Evolutionary conservation across 2,797 vertebrate genomes (phyloP), one percentile per base, ranked within the genome.

Genomic region (Brachyalestes nurse): DNA sequence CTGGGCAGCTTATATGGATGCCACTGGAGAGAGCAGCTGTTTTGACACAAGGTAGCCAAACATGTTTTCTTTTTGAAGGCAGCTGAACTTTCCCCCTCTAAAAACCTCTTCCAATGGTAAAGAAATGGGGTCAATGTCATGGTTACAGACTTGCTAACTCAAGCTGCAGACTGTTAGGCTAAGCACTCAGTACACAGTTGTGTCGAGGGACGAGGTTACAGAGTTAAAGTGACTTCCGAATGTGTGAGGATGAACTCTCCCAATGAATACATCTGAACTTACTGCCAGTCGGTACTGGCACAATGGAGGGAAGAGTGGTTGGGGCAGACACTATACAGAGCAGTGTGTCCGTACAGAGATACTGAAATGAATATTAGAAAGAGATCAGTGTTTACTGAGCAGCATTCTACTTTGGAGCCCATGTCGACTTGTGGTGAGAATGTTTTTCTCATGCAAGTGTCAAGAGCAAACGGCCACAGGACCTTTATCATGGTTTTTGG

Each of bases 401-500:
- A 67, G 65, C 65, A 21, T 42, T 21, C 40, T 21, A 67, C 62
- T 65, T 40, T 17, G 9, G 40, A 67, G 65, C 5, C 40, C 40
- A 5, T 42, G 65, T 7, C 17, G 21, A 42, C 17, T 21, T 67
- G 65, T 5, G 19, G 65, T 21, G 65, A 45, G 65, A 40, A 67
- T 67, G 65, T 67, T 67, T 67, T 67, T 42, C 65, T 67, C 65
- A 21, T 19, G 65, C 38, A 67, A 45, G 65, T 67, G 65, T 67
- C 40, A 12, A n/a, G 64, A 42, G 21, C 10, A 7, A 13, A 67
- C 38, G 4, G 40, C 65, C 65, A 45, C 65, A 67, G 65, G 65
- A 21, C 19, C 65, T 67, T 67, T 67, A 67, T 67, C 65, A 45
- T 45, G 65, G 65, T 67, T 67, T 42, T 5, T 67, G 65, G 87